phyloP scores from a whole-genome alignment of 1,140 invertebrate genomes.

The Hormaphis cornu region DNA sequence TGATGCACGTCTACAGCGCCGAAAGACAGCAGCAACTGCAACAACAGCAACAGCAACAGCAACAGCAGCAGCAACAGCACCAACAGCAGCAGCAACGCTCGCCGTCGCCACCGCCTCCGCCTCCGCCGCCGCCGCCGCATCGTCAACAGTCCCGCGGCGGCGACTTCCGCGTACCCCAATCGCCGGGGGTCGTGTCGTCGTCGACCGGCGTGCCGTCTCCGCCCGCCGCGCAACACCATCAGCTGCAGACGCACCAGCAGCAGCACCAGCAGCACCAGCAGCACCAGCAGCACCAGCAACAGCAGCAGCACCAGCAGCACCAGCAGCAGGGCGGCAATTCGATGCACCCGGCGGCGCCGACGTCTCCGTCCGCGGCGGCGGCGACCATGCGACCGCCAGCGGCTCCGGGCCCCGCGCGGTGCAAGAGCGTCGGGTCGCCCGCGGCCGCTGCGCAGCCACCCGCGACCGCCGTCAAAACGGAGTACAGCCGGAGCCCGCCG shows the following conservation, averaged over 20 bases:
- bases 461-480: constrained; percentile 1
- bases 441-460: constrained; percentile 26
- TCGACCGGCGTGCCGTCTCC: constrained; percentile 27
- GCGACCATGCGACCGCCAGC: constrained; percentile 26
- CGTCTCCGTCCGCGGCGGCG: background rate
- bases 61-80: background rate
- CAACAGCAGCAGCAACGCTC: background rate
- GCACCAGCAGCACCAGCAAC: background rate
- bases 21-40: constrained; percentile 12
- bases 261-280: background rate
- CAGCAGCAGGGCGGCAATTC: too few species aligned
- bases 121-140: background rate
- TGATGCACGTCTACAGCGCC: constrained; percentile 21
- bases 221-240: constrained; percentile 1
- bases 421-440: background rate
- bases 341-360: constrained; percentile 15
- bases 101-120: background rate
- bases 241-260: background rate
- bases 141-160: background rate
- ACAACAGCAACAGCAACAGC: background rate
- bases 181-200: constrained; percentile 32
- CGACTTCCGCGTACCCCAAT: constrained; percentile 30
- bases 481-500: constrained; percentile 19
- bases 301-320: too few species aligned
- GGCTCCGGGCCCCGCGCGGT: constrained; percentile 15